Conservation (phyloP, 2,113 vertebrate species). For the Isichthys henryi region DNA sequence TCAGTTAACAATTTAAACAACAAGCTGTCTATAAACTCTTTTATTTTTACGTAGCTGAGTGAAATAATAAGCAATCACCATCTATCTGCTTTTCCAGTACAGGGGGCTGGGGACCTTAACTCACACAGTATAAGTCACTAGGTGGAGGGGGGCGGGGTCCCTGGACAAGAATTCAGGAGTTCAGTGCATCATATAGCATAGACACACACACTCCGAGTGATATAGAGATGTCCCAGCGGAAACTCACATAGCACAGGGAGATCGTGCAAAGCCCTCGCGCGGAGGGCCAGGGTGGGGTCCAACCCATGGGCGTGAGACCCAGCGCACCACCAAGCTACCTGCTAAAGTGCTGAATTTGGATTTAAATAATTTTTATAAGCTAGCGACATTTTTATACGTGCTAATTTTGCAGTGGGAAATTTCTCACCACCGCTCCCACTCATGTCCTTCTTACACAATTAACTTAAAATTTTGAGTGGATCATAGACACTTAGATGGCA, state of each 20-base stretch:
- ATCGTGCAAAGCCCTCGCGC: not conserved
- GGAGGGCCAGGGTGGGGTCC: not conserved
- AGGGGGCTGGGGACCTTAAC: not conserved
- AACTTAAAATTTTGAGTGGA: not conserved
- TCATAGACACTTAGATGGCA: not conserved
- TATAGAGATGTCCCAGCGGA: not conserved
- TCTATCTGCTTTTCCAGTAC: not conserved
- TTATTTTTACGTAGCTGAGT: not conserved
- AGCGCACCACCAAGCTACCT: not conserved
- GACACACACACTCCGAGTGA: not conserved
- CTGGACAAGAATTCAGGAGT: not conserved
- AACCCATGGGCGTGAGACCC: not conserved
- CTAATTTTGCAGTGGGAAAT: not conserved
- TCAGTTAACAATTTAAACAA: not conserved
- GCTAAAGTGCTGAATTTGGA: not conserved
- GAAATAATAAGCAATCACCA: not conserved
- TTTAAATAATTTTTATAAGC: not conserved
- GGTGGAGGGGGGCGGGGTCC: not conserved
- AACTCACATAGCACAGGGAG: not conserved
- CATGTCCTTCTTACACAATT: not conserved
- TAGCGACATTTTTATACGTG: not conserved
- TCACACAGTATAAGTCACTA: not conserved
- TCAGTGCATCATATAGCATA: not conserved
- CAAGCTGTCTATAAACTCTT: not conserved
- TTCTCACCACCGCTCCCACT: not conserved